Conservation (phyloP, 2,888 invertebrate genomes). For the Auanema freiburgensis region DNA sequence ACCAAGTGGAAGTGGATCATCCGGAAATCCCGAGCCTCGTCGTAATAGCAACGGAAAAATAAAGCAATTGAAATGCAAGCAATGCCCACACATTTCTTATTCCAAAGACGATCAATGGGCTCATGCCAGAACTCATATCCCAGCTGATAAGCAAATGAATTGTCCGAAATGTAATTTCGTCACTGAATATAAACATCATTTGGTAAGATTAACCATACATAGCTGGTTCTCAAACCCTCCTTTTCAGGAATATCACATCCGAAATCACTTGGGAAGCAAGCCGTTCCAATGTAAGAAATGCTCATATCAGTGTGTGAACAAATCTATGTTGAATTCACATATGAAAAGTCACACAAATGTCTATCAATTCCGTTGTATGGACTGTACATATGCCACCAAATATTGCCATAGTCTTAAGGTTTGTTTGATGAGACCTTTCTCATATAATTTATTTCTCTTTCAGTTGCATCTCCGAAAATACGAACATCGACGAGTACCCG, state of each 20-base stretch:
- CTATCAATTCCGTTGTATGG: conserved; percentile 77
- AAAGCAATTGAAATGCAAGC: conserved; percentile 88
- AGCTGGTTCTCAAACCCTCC: background rate
- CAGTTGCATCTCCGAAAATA: conserved; percentile 92
- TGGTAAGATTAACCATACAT: conserved; percentile 65
- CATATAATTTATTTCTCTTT: conserved; percentile 73
- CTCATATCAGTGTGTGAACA: conserved; percentile 79
- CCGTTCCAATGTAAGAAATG: conserved; percentile 70
- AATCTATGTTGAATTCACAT: conserved; percentile 98
- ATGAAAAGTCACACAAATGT: conserved; percentile 82
- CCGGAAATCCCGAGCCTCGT: conserved; percentile 24
- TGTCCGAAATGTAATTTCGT: conserved; percentile 94
- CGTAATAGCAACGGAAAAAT: conserved; percentile 61
- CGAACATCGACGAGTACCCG: conserved; percentile 80
- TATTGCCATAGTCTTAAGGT: conserved; percentile 92
- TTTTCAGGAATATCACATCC: conserved; percentile 81
- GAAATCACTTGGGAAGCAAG: conserved; percentile 91
- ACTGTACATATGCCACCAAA: conserved; percentile 94
- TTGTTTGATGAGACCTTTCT: background rate
- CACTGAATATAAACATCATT: conserved; percentile 96
- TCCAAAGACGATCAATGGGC: conserved; percentile 88
- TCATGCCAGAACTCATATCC: conserved; percentile 85
- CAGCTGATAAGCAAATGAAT: conserved; percentile 84
- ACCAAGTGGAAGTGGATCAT: background rate
- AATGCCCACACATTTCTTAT: conserved; percentile 81